Evolutionary conservation across 2,113 vertebrate species (phyloP).

Genomic region (Cyprinus carpio): DNA sequence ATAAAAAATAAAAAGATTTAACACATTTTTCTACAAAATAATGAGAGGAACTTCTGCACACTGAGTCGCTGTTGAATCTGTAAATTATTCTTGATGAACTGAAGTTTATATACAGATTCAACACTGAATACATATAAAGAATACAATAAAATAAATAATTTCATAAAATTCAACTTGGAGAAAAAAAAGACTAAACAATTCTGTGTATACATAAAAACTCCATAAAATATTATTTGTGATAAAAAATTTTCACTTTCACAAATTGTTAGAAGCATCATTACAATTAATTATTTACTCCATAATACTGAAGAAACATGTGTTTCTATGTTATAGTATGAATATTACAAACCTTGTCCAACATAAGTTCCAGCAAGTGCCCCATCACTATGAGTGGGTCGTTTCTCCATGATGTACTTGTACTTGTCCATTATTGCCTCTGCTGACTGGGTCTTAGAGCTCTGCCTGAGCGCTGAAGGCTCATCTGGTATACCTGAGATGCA

Average conservation of each 20-base stretch:
- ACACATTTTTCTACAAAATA: no score
- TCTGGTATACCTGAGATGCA: constrained; percentile 73
- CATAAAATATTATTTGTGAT: no score
- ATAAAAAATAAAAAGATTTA: no score
- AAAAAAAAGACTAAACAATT: no score
- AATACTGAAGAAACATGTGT: neutral
- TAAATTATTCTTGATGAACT: neutral
- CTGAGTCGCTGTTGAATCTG: neutral
- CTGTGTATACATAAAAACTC: no score
- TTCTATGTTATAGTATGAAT: no score
- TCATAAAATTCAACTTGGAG: no score
- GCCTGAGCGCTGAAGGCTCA: constrained; percentile 79
- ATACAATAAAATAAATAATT: no score
- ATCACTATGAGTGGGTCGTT: constrained; percentile 83
- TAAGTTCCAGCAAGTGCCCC: constrained; percentile 80
- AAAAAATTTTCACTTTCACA: no score
- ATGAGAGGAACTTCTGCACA: no score
- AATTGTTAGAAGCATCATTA: neutral
- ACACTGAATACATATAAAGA: no score
- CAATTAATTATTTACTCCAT: neutral
- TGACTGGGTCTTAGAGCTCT: constrained; percentile 86
- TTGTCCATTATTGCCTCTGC: constrained; percentile 99
- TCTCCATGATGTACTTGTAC: constrained; percentile 94
- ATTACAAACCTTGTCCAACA: constrained; percentile 79
- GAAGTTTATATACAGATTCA: neutral